phyloP scores from a whole-genome alignment of 2,888 invertebrate species.

The Philhelius pedissequus region DNA sequence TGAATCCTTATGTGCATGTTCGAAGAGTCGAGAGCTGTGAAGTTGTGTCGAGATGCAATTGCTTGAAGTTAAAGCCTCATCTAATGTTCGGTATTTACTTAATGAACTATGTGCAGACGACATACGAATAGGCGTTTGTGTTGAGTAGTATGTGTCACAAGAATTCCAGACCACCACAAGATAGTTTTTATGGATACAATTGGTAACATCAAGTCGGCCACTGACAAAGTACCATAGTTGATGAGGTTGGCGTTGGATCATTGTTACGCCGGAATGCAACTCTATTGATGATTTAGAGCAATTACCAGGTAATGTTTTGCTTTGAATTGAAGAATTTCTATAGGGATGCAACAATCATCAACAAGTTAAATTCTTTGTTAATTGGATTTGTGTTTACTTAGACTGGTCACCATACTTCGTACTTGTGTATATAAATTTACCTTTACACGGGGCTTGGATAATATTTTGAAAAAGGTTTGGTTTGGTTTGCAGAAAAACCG shows the following conservation, averaged over 20 bases:
- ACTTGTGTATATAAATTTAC: no score
- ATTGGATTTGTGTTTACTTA: slow-evolving; percentile 40
- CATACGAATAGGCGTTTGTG: slow-evolving; percentile 41
- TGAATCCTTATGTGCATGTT: not conserved
- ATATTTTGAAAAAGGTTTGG: no score
- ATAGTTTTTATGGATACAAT: slow-evolving; percentile 7
- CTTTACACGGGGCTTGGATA: no score
- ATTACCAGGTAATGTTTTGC: slow-evolving; percentile 59
- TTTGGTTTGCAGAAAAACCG: no score
- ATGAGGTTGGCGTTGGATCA: slow-evolving; percentile 36
- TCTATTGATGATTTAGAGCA: slow-evolving; percentile 63
- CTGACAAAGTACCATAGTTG: slow-evolving; percentile 57
- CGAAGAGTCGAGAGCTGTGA: slow-evolving; percentile 2
- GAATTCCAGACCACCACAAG: slow-evolving; percentile 59
- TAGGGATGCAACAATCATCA: not conserved
- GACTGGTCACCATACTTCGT: no score
- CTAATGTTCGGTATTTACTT: slow-evolving; percentile 57
- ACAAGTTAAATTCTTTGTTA: slow-evolving; percentile 58
- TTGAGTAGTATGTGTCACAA: slow-evolving; percentile 36
- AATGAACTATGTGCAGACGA: slow-evolving; percentile 53
- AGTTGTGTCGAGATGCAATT: not conserved
- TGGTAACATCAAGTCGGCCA: slow-evolving; percentile 38
- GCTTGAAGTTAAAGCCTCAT: slow-evolving; percentile 1
- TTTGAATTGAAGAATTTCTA: slow-evolving; percentile 45
- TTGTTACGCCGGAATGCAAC: slow-evolving; percentile 20